Evolutionary conservation across 2,888 invertebrate genomes (phyloP).

Genomic region (Troides helena): DNA sequence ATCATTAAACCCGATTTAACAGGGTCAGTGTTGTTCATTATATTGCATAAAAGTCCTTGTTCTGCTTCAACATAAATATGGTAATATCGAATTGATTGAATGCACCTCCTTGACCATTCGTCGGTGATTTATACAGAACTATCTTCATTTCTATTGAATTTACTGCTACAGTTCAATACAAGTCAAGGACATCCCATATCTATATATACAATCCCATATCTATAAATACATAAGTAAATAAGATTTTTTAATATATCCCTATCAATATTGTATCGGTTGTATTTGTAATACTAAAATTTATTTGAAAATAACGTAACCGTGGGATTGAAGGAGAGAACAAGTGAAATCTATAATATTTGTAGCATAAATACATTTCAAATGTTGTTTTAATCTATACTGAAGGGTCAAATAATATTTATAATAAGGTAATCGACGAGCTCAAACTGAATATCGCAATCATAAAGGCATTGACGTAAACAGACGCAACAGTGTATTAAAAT

Average conservation of each 20-base stretch:
- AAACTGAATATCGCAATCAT: conserved; percentile 47
- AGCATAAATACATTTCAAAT: not conserved
- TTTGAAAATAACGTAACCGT: too few species aligned
- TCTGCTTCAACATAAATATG: conserved; percentile 2
- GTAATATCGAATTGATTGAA: conserved; percentile 2
- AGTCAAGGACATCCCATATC: conserved; percentile 1
- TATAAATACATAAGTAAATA: not conserved
- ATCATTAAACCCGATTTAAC: conserved; percentile 25
- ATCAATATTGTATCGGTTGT: not conserved
- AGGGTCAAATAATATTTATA: conserved; percentile 16
- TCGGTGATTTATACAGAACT: not conserved
- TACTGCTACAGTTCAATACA: not conserved
- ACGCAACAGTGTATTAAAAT: not conserved
- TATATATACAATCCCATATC: too few species aligned
- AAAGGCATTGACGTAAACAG: conserved; percentile 34
- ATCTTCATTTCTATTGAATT: not conserved
- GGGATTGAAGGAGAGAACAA: not conserved
- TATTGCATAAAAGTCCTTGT: conserved; percentile 29
- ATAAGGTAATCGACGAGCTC: conserved; percentile 51
- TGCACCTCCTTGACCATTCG: conserved; percentile 6
- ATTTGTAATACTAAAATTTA: not conserved
- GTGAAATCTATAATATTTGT: not conserved
- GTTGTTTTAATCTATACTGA: not conserved
- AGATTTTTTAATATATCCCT: not conserved
- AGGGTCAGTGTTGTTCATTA: conserved; percentile 32